Base-by-base conservation (phyloP, 2,797 vertebrate species). In the Chaetophractus vellerosus region DNA sequence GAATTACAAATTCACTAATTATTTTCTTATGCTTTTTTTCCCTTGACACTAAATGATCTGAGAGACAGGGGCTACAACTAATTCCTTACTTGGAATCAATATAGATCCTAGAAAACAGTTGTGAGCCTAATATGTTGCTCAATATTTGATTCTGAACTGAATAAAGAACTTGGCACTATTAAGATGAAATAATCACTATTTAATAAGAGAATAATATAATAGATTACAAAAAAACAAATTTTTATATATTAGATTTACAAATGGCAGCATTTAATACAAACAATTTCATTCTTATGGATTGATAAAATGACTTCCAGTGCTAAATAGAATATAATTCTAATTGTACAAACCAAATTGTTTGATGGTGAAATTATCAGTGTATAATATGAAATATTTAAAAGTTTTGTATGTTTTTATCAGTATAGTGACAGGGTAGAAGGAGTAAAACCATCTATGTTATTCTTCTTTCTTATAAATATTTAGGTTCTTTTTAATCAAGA, bases 61-160 rank as follows among this genome's bases (percentile, higher is more conserved):
- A 10, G 19, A 52, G 11, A 14, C 9, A 64, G 59, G 10, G 9
- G 14, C 6, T 5, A 6, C 63, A 21, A 50, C 3, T 38, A 1
- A 41, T 50, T 83, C 83, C n/a, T n/a, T n/a, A n/a, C n/a, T n/a
- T n/a, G n/a, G n/a, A n/a, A n/a, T n/a, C n/a, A n/a, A n/a, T n/a
- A n/a, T n/a, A n/a, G n/a, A n/a, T 24, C 18, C 57, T 24, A 71
- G 2, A 64, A 69, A 68, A 63, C 48, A 6, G 4, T 38, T 71
- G 1, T 14, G 28, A 6, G 12, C 2, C 2, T 48, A 64, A 8
- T 21, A 28, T 9, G 2, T 0, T 18, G 16, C 2, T 71, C 7
- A 79, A 2, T 15, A 71, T 75, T 72, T 38, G 16, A 45, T 84
- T 41, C 9, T 45, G 24, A 55, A 74, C 28, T 52, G 45, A 69